Percentiles rank a stretch among this genome's conserved stretches.
phyloP scores from a whole-genome alignment of 2,888 invertebrate species.

The Antheraea yamamai region DNA sequence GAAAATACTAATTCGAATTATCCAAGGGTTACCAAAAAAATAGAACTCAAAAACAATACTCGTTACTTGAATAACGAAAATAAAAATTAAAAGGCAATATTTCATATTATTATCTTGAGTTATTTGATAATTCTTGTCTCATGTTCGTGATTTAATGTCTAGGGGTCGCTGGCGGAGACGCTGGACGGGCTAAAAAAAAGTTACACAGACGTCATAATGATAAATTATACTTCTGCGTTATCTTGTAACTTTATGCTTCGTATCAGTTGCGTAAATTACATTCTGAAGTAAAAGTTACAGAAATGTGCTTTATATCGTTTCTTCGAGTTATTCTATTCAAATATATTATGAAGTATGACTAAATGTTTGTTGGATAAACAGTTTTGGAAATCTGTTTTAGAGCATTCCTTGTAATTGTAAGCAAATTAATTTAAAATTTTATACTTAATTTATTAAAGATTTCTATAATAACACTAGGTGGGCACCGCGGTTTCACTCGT shows the following conservation, averaged over 20 bases:
- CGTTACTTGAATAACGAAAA: conserved; percentile 13
- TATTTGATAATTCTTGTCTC: conserved; percentile 75
- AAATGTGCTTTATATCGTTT: background rate
- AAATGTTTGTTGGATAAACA: no score
- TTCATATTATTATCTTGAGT: conserved; percentile 69
- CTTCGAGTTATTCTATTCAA: background rate
- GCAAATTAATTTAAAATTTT: background rate
- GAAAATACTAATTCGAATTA: no score
- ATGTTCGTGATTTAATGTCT: conserved; percentile 63
- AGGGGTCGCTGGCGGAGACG: conserved; percentile 58
- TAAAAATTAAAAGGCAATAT: conserved; percentile 33
- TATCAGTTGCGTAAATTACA: conserved; percentile 10
- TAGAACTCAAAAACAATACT: background rate
- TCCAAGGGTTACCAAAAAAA: background rate
- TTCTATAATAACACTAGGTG: no score
- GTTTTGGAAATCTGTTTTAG: background rate
- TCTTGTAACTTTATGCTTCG: conserved; percentile 33
- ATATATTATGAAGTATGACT: no score
- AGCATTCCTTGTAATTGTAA: background rate
- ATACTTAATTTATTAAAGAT: no score
- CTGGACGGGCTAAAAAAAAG: conserved; percentile 23
- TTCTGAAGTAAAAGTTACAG: conserved; percentile 32
- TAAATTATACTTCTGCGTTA: conserved; percentile 55
- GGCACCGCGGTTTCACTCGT: no score
- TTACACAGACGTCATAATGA: conserved; percentile 44